These are phyloP conservation scores for Alouatta caraya DNA, from an alignment of 2,797 vertebrate genomes.

Conservation along the genomic window DNA sequence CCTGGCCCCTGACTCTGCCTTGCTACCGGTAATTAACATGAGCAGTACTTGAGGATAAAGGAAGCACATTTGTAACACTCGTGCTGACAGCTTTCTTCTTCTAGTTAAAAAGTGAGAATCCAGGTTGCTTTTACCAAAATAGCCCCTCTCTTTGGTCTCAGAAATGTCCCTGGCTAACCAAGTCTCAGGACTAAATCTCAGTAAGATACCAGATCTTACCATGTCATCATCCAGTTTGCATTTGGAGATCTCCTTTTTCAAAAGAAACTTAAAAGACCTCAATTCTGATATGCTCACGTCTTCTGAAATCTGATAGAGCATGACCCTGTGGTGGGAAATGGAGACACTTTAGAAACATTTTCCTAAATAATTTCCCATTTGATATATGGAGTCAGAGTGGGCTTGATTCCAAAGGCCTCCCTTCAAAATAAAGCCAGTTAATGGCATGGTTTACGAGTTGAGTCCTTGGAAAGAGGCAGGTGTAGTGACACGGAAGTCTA, in stretches of 20 bases:
- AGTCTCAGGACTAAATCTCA: neutral
- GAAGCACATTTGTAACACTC: neutral
- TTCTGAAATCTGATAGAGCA: conserved; percentile 84
- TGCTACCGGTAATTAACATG: neutral
- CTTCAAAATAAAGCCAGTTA: neutral
- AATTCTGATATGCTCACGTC: conserved; percentile 66
- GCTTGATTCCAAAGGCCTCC: neutral
- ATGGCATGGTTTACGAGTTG: neutral
- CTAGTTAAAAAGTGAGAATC: neutral
- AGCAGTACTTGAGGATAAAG: neutral
- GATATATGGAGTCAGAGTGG: neutral
- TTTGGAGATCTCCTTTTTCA: conserved; percentile 73
- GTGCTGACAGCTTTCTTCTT: neutral
- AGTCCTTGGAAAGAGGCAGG: neutral
- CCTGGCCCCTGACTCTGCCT: neutral
- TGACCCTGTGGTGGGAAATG: conserved; percentile 66
- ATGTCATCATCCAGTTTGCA: conserved; percentile 72
- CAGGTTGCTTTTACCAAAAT: neutral
- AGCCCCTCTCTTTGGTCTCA: neutral
- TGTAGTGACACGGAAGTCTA: neutral
- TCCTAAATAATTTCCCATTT: neutral
- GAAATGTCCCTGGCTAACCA: neutral
- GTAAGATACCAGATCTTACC: conserved; percentile 72
- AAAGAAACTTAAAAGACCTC: conserved; percentile 74
- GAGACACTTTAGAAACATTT: neutral